Percentiles rank a stretch among this genome's conserved stretches.
These are phyloP conservation scores for Amia ocellicauda DNA, from an alignment of 2,113 vertebrate species.

Conservation along the genomic window DNA sequence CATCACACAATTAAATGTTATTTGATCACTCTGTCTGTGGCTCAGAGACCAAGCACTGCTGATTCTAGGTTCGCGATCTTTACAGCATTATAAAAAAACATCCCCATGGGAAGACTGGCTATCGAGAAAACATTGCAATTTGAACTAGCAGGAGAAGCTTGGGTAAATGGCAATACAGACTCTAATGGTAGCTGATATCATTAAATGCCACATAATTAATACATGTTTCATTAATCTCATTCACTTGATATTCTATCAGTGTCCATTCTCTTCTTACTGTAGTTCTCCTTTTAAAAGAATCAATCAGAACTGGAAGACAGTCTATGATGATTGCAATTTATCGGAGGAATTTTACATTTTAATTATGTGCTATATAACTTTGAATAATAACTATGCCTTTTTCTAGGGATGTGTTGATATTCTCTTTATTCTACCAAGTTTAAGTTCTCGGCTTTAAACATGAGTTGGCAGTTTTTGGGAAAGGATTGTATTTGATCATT, in stretches of 20 bases:
- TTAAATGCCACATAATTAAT: slow-evolving; percentile 48
- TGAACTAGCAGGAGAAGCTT: slow-evolving; percentile 46
- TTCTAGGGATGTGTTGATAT: too few species aligned
- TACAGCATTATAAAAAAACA: slow-evolving; percentile 60
- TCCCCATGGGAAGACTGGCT: slow-evolving; percentile 58
- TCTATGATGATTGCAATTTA: not conserved
- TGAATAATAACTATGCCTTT: not conserved
- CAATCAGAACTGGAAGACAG: too few species aligned
- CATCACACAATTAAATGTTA: slow-evolving; percentile 66
- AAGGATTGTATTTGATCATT: too few species aligned
- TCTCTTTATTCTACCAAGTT: too few species aligned
- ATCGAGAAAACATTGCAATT: slow-evolving; percentile 48
- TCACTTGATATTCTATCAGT: slow-evolving; percentile 1
- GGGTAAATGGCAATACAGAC: slow-evolving; percentile 36
- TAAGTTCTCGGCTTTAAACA: too few species aligned
- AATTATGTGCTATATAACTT: not conserved
- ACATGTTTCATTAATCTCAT: not conserved
- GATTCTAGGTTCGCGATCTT: slow-evolving; percentile 55
- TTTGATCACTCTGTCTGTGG: slow-evolving; percentile 64
- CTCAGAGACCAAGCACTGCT: slow-evolving; percentile 56
- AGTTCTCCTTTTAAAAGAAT: not conserved
- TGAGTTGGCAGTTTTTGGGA: too few species aligned
- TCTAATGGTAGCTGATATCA: slow-evolving; percentile 31
- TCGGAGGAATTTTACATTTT: not conserved
- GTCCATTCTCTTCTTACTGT: not conserved